Conservation (phyloP, 1,140 invertebrate genomes). For the Ganaspis sp. region DNA sequence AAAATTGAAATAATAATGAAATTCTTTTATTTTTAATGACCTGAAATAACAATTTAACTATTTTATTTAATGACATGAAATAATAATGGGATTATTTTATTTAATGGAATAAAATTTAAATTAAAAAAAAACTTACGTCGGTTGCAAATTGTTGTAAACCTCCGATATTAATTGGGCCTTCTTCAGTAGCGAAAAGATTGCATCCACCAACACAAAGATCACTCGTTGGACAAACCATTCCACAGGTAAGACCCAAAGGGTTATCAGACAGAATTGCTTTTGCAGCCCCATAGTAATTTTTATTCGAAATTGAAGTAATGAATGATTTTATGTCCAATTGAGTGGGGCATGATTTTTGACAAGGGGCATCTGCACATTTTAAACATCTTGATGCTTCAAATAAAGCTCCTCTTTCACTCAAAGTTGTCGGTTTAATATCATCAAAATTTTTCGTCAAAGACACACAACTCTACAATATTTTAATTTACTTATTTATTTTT, state of each 20-base stretch:
- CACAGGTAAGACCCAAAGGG: slow-evolving; percentile 96
- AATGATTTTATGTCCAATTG: slow-evolving; percentile 98
- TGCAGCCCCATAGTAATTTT: slow-evolving; percentile 99
- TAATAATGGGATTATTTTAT: too few relatives aligned
- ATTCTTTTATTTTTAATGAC: too few relatives aligned
- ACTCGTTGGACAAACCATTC: slow-evolving; percentile 99
- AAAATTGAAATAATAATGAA: too few relatives aligned
- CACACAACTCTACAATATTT: background rate
- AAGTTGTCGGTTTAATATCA: slow-evolving; percentile 97
- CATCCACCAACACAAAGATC: slow-evolving; percentile 98
- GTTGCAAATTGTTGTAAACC: slow-evolving; percentile 98
- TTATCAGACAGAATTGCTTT: slow-evolving; percentile 98
- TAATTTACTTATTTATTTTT: background rate
- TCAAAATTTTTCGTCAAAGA: slow-evolving; percentile 33
- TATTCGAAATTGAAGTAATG: slow-evolving; percentile 97
- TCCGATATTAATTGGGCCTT: slow-evolving; percentile 98
- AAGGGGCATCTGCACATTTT: slow-evolving; percentile 98
- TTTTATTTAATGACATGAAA: too few relatives aligned
- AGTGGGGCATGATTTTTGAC: slow-evolving; percentile 98
- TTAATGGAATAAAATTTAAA: slow-evolving; percentile 28
- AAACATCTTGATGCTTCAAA: slow-evolving; percentile 93
- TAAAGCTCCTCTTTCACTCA: slow-evolving; percentile 95
- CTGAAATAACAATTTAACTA: too few relatives aligned
- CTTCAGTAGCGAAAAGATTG: slow-evolving; percentile 95
- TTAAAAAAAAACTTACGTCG: slow-evolving; percentile 81